Conservation (phyloP, 2,888 invertebrate genomes). For the Vesta saturnalis region DNA sequence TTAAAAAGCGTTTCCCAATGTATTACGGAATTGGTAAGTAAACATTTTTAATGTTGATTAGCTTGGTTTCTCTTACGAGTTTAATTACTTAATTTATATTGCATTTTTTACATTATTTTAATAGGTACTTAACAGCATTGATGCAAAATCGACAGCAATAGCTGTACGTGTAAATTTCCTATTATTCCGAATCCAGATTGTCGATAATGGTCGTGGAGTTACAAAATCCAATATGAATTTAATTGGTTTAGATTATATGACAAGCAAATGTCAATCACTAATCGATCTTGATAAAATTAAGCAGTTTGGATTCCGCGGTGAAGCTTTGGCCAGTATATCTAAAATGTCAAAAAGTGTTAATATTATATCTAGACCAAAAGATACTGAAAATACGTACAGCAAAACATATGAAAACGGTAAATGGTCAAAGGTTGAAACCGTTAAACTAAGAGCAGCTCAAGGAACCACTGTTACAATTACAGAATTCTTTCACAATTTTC, state of each 20-base stretch:
- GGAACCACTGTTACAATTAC: constrained; percentile 79
- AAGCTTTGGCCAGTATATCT: constrained; percentile 72
- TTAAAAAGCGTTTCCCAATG: constrained; percentile 68
- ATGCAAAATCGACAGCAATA: constrained; percentile 75
- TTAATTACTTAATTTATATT: constrained; percentile 3
- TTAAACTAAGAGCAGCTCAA: constrained; percentile 66
- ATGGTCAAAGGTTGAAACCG: constrained; percentile 49
- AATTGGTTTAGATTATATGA: constrained; percentile 70
- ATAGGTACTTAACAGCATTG: constrained; percentile 76
- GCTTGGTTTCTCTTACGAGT: not conserved
- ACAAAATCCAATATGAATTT: constrained; percentile 64
- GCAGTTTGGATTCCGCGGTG: constrained; percentile 75
- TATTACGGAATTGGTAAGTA: constrained; percentile 71
- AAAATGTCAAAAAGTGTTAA: constrained; percentile 67
- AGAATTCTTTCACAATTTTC: constrained; percentile 71
- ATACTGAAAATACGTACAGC: constrained; percentile 65
- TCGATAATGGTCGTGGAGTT: constrained; percentile 82
- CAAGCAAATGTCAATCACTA: constrained; percentile 71
- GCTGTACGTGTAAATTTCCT: constrained; percentile 73
- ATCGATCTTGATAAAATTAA: constrained; percentile 65
- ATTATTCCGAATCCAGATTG: constrained; percentile 73
- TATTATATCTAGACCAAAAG: constrained; percentile 67
- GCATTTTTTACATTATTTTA: not conserved
- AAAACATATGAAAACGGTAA: constrained; percentile 61
- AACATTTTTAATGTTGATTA: constrained; percentile 12